Conservation (phyloP, 2,113 vertebrate species). For the Recurvirostra avosetta region DNA sequence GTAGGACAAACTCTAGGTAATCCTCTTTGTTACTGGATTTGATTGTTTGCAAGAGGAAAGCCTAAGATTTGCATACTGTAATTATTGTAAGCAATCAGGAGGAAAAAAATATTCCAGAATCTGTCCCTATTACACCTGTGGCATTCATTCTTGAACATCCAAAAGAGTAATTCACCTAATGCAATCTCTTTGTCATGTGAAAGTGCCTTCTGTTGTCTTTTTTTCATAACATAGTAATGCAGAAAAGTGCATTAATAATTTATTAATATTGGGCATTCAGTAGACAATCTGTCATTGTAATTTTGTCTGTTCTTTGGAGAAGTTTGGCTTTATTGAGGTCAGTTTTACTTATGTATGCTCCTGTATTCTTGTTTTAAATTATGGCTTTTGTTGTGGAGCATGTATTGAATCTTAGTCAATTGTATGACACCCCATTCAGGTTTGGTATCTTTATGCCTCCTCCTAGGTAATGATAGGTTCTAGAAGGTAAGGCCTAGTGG, state of each 20-base stretch:
- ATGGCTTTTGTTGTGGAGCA: neutral
- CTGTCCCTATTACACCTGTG: neutral
- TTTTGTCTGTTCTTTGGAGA: conserved; percentile 7
- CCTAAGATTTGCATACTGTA: neutral
- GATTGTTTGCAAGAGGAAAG: neutral
- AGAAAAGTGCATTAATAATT: neutral
- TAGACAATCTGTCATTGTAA: neutral
- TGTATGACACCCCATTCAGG: neutral
- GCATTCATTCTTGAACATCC: neutral
- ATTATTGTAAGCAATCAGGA: neutral
- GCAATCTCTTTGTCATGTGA: neutral
- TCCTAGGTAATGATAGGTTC: neutral
- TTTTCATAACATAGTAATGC: accelerated
- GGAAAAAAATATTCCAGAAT: neutral
- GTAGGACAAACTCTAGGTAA: neutral
- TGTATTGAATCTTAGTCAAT: neutral
- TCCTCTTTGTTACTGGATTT: neutral
- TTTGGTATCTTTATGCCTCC: neutral
- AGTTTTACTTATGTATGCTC: neutral
- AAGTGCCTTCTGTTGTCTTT: neutral
- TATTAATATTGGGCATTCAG: neutral
- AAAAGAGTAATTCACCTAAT: neutral
- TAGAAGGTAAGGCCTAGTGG: neutral
- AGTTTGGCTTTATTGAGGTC: neutral
- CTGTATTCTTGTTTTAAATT: neutral